These are phyloP conservation scores for Nymphalis io DNA, from an alignment of 1,140 invertebrate species.

Conservation along the genomic window DNA sequence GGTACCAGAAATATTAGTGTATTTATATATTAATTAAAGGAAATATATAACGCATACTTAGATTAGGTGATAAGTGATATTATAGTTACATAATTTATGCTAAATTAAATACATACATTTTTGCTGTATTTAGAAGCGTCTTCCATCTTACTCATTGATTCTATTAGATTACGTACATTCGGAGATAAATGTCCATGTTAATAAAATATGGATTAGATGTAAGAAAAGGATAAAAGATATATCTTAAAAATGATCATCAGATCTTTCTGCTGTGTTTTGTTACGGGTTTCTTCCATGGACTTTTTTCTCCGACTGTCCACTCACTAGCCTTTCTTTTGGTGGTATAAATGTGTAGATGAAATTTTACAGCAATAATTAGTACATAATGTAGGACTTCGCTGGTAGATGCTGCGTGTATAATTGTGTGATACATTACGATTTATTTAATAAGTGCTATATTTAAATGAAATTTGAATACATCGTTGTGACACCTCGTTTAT, in stretches of 20 bases:
- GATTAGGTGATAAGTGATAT: conserved; percentile 75
- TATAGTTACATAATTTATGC: conserved; percentile 68
- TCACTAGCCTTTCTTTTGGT: conserved; percentile 75
- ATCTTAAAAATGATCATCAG: not conserved
- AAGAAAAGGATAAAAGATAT: not conserved
- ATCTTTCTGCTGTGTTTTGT: conserved; percentile 25
- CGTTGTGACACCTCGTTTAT: conserved; percentile 17
- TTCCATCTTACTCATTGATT: conserved; percentile 76
- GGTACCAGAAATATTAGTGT: conserved; percentile 65
- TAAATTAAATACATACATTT: conserved; percentile 74
- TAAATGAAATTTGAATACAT: conserved; percentile 11
- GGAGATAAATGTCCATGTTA: conserved; percentile 43
- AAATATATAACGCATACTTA: conserved; percentile 64
- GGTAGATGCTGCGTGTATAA: conserved; percentile 74
- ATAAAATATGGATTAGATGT: conserved; percentile 24
- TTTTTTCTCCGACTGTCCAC: conserved; percentile 45
- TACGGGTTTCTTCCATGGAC: conserved; percentile 40
- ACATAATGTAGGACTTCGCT: conserved; percentile 73
- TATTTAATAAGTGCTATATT: conserved; percentile 59
- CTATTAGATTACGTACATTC: conserved; percentile 55
- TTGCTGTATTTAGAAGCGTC: conserved; percentile 79
- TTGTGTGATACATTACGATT: conserved; percentile 73
- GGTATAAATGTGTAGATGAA: conserved; percentile 71
- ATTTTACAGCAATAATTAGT: conserved; percentile 79
- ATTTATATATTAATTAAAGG: conserved; percentile 62